Conservation (phyloP, 2,888 invertebrate genomes). For the Drosophila kambysellisi region DNA sequence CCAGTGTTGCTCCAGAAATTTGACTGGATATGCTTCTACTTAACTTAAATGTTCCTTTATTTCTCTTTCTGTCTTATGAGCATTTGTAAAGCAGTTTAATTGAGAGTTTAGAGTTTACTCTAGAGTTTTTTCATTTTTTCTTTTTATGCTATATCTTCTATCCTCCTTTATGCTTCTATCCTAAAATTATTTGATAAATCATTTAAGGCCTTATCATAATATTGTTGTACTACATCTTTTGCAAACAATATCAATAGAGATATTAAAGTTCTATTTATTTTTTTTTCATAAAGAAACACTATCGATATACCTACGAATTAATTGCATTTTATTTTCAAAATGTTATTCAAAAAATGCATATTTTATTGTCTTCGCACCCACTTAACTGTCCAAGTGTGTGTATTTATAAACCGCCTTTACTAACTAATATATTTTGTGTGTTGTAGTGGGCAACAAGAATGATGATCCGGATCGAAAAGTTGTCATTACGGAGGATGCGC, state of each 20-base stretch:
- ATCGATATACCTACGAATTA: not conserved
- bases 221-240: not conserved
- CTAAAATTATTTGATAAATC: not conserved
- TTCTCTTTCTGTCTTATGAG: not conserved
- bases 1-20: not conserved
- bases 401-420: not conserved
- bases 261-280: not conserved
- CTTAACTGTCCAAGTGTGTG: not conserved
- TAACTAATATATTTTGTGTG: not conserved
- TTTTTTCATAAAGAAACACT: not conserved
- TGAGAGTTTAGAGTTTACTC: not conserved
- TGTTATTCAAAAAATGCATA: not conserved
- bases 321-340: not conserved
- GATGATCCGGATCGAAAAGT: slow-evolving; percentile 98
- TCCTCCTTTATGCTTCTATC: not conserved
- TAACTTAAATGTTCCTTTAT: not conserved
- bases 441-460: slow-evolving; percentile 97
- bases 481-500: slow-evolving; percentile 98
- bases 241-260: not conserved
- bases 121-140: too few relatives aligned
- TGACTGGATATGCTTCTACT: not conserved
- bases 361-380: not conserved
- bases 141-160: not conserved
- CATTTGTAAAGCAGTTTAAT: not conserved
- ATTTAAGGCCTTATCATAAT: not conserved